phyloP scores from a whole-genome alignment of 2,888 invertebrate genomes.

The Ophraella communa region DNA sequence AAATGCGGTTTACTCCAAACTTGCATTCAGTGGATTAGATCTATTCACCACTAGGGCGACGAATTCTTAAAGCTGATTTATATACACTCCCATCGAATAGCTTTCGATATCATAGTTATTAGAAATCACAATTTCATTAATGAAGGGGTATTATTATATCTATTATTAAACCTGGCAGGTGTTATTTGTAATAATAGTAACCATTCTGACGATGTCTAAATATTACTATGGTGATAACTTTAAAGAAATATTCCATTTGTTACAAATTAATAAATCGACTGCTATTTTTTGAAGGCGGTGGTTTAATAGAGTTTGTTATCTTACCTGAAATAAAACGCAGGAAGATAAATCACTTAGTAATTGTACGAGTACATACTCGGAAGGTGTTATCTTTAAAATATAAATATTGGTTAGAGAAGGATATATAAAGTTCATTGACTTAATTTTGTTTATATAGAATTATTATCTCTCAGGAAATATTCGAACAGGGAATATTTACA shows the following conservation, averaged over 20 bases:
- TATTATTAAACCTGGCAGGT: slow-evolving; percentile 25
- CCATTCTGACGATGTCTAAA: slow-evolving; percentile 9
- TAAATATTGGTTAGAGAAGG: neutral
- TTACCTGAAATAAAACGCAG: slow-evolving; percentile 15
- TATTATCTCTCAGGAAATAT: neutral
- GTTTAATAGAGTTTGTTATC: slow-evolving; percentile 3
- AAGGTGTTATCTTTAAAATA: neutral
- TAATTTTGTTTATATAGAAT: neutral
- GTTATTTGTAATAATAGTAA: slow-evolving; percentile 13
- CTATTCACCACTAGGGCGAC: no score
- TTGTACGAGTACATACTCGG: neutral
- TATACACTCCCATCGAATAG: slow-evolving; percentile 12
- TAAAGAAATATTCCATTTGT: slow-evolving; percentile 10
- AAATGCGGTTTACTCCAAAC: no score
- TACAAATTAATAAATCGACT: slow-evolving; percentile 21
- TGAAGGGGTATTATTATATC: slow-evolving; percentile 38
- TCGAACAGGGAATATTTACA: neutral
- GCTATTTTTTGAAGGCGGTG: slow-evolving; percentile 11
- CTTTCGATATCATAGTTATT: slow-evolving; percentile 48
- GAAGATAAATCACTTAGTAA: neutral
- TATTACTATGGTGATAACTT: slow-evolving; percentile 13
- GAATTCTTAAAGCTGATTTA: neutral
- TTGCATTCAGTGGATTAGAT: no score
- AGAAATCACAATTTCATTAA: slow-evolving; percentile 44
- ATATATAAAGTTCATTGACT: neutral